Conservation (phyloP, 2,888 invertebrate species). For the Crematogaster levior region DNA sequence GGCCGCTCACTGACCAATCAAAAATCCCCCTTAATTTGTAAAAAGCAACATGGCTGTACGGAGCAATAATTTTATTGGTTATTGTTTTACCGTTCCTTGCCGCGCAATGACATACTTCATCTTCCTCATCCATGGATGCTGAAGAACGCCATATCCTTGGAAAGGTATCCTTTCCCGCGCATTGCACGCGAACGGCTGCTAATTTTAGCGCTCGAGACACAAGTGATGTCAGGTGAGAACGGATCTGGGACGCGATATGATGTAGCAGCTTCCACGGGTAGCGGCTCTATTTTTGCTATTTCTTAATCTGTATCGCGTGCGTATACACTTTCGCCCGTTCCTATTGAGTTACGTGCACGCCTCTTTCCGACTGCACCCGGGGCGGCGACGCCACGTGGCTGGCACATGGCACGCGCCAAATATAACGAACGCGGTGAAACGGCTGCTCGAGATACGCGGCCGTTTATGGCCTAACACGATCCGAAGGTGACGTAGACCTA, state of each 20-base stretch:
- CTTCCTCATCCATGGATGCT: too few species aligned
- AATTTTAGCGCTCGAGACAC: constrained; percentile 65
- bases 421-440: constrained; percentile 12
- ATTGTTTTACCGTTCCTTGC: too few species aligned
- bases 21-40: too few species aligned
- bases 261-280: too few species aligned
- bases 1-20: too few species aligned
- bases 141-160: background rate
- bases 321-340: constrained; percentile 62
- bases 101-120: too few species aligned
- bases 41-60: too few species aligned
- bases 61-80: too few species aligned
- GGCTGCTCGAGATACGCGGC: background rate
- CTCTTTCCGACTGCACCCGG: background rate
- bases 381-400: constrained; percentile 51
- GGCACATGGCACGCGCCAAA: constrained; percentile 56
- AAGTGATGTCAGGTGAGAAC: constrained; percentile 72
- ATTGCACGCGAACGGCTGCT: constrained; percentile 28
- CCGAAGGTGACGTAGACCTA: background rate
- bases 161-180: background rate
- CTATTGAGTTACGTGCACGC: constrained; percentile 66
- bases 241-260: constrained; percentile 66
- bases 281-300: constrained; percentile 79
- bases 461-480: constrained; percentile 1
- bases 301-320: constrained; percentile 75